Conservation (phyloP, 1,140 invertebrate species). For the Odontomachus brunneus region DNA sequence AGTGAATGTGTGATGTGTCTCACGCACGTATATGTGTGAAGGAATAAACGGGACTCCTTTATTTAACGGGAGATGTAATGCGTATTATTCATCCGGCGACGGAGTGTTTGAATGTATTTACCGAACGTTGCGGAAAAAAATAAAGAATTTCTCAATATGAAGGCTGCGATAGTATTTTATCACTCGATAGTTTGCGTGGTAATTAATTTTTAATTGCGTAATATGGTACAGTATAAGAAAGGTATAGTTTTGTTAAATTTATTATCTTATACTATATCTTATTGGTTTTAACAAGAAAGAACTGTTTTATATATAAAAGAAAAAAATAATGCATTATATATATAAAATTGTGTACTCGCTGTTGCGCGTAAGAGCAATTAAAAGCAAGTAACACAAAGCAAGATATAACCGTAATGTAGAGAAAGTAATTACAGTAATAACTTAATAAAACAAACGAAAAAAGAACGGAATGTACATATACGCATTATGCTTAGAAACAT, state of each 20-base stretch:
- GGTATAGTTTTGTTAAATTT: conserved; percentile 81
- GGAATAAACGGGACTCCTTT: conserved; percentile 25
- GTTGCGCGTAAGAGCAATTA: conserved; percentile 44
- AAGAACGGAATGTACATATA: conserved; percentile 77
- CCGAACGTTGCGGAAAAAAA: conserved; percentile 46
- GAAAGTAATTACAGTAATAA: conserved; percentile 79
- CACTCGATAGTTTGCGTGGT: conserved; percentile 81
- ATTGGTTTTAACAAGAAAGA: conserved; percentile 83
- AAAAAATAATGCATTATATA: conserved; percentile 70
- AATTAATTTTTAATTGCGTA: conserved; percentile 81
- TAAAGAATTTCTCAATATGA: conserved; percentile 61
- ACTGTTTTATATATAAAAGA: conserved; percentile 85
- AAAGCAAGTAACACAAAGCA: conserved; percentile 57
- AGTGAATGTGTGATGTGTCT: not conserved
- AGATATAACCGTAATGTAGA: conserved; percentile 80
- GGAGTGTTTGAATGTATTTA: conserved; percentile 44
- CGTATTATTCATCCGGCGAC: conserved; percentile 7
- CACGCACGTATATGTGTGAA: too few relatives aligned
- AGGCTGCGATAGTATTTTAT: conserved; percentile 82
- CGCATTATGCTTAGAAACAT: conserved; percentile 82
- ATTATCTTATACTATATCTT: conserved; percentile 81
- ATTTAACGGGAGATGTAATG: not conserved
- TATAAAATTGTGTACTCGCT: conserved; percentile 79
- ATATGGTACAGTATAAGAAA: conserved; percentile 75
- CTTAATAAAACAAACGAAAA: conserved; percentile 77